These are phyloP conservation scores for Galleria mellonella DNA, from an alignment of 1,140 invertebrate species.

Conservation along the genomic window DNA sequence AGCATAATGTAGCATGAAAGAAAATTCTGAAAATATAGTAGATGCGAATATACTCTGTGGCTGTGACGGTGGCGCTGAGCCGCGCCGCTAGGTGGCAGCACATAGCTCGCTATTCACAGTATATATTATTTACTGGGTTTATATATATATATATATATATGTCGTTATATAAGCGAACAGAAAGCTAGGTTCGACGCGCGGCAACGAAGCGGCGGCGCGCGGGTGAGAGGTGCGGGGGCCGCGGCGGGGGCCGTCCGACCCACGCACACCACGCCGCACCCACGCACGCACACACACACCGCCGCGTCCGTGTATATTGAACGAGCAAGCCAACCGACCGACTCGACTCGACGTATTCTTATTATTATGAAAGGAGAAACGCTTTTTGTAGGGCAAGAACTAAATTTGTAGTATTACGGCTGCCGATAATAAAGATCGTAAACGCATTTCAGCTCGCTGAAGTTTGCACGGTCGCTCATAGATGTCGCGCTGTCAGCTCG, in stretches of 20 bases:
- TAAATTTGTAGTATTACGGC: constrained; percentile 71
- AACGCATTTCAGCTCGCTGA: constrained; percentile 67
- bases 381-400: constrained; percentile 74
- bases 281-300: constrained; percentile 35
- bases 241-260: constrained; percentile 19
- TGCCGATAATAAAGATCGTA: constrained; percentile 70
- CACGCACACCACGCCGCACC: constrained; percentile 26
- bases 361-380: constrained; percentile 74
- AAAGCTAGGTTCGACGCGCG: constrained; percentile 61
- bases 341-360: constrained; percentile 69
- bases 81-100: constrained; percentile 67
- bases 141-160: constrained; percentile 64
- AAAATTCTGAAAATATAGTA: constrained; percentile 45
- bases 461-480: constrained; percentile 62
- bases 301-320: constrained; percentile 48
- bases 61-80: constrained; percentile 22
- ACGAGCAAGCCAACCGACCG: constrained; percentile 57
- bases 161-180: constrained; percentile 73
- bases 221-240: constrained; percentile 11
- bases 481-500: constrained; percentile 57
- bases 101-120: constrained; percentile 63
- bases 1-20: constrained; percentile 32
- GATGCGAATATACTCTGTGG: constrained; percentile 49
- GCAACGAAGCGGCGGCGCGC: constrained; percentile 16
- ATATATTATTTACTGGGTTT: constrained; percentile 68